These are phyloP conservation scores for Zosterops pallidus DNA, from an alignment of 2,113 vertebrate species.

Conservation along the genomic window DNA sequence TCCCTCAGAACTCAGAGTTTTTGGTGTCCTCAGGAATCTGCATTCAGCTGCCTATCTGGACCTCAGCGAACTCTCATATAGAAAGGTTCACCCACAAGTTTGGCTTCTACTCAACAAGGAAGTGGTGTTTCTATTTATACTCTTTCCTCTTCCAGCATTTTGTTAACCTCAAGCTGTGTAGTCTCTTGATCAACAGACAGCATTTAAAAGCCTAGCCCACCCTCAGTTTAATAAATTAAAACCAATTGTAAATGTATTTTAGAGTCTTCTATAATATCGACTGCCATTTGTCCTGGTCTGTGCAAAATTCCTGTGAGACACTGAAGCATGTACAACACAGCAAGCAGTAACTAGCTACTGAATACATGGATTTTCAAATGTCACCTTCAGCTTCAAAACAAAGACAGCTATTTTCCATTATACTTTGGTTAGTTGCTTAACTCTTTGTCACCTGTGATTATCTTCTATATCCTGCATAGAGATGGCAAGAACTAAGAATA, in stretches of 20 bases:
- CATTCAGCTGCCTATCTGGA: conserved; percentile 3
- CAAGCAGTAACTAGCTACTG: neutral
- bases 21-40: neutral
- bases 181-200: conserved; percentile 8
- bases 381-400: neutral
- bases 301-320: neutral
- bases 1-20: neutral
- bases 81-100: conserved; percentile 27
- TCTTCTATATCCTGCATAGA: neutral
- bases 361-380: neutral
- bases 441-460: neutral
- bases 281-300: neutral
- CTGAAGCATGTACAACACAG: neutral
- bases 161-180: conserved; percentile 21
- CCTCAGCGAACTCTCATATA: neutral
- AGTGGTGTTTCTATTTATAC: conserved; percentile 64
- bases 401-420: neutral
- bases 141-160: conserved; percentile 58
- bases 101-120: conserved; percentile 60
- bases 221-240: conserved; percentile 3
- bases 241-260: neutral
- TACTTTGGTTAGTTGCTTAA: neutral
- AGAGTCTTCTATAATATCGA: neutral
- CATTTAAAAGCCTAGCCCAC: neutral
- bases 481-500: neutral